Conservation (phyloP, 2,888 invertebrate species). For the Litoditis marina region DNA sequence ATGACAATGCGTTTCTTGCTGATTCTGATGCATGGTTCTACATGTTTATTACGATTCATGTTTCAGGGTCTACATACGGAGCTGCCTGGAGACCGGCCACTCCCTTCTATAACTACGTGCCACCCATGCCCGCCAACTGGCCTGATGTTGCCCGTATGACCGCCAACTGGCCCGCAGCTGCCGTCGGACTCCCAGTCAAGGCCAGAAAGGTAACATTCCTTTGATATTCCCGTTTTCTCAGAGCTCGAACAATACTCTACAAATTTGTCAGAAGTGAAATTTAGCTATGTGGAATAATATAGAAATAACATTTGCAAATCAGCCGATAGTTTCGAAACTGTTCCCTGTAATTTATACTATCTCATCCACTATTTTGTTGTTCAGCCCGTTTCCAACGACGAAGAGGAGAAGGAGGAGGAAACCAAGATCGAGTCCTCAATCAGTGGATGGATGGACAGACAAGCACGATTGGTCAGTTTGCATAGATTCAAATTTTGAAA, state of each 20-base stretch:
- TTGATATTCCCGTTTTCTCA: too few species aligned
- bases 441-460: constrained; percentile 49
- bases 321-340: too few species aligned
- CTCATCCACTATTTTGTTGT: neutral
- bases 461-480: constrained; percentile 35
- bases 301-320: too few species aligned
- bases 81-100: constrained; percentile 60
- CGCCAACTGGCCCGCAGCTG: constrained; percentile 54
- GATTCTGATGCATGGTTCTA: too few species aligned
- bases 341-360: too few species aligned
- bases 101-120: constrained; percentile 62
- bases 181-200: constrained; percentile 48
- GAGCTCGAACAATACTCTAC: too few species aligned
- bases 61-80: constrained; percentile 60
- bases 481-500: too few species aligned
- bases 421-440: constrained; percentile 47
- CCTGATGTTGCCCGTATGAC: constrained; percentile 46
- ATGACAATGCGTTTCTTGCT: too few species aligned
- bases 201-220: constrained; percentile 15
- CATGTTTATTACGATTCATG: neutral
- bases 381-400: constrained; percentile 15
- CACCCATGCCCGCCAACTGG: constrained; percentile 62
- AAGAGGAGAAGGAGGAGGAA: constrained; percentile 39
- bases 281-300: neutral
- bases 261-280: too few species aligned